Base-by-base conservation (phyloP, 1,140 invertebrate genomes). In the Cardiocondyla obscurior region DNA sequence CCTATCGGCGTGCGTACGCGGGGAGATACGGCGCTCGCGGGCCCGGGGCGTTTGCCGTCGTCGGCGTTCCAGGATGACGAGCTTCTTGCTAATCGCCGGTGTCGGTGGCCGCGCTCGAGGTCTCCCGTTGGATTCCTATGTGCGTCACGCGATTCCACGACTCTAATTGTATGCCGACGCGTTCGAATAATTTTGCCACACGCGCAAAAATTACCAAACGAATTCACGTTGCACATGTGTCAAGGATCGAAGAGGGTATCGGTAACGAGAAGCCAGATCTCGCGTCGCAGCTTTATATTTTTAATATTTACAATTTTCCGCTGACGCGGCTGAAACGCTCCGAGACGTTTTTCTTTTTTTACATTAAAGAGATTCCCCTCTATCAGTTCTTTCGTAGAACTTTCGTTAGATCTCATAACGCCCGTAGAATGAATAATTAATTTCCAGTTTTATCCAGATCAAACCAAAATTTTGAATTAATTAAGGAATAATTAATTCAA, bases 51-150 rank as follows among this genome's bases (percentile, higher is more conserved):
- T 64, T 33, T 79, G 49, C 69, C 74, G 51, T 83, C 51, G 82
- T 83, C 74, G 82, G 51, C 60, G 74, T 83, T 83, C 82, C 82
- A 83, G 82, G 82, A 83, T 83, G 82, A 83, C 42, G 82, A 79
- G 74, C 62, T 83, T 83, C 82, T 83, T 67, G 74, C 82, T 83
- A 83, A 83, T 83, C 82, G 82, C 30, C 82, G 90, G 90, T 90
- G 92, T 92, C 92, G 92, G 79, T 93, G 91, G 88, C 92, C 92
- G 90, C 90, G 70, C 90, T 91, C 92, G 91, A 92, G 92, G 92
- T 92, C 92, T 93, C 82, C 87, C 81, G 85, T 69, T 88, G 84
- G 90, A 92, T 92, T 92, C 92, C 91, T 86, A 90, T 84, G 89
- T 92, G 92, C 91, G 92, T 93, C 91, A 92, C 90, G 83, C 85